Conservation (phyloP, 2,888 invertebrate genomes). For the Geophilus truncorum region DNA sequence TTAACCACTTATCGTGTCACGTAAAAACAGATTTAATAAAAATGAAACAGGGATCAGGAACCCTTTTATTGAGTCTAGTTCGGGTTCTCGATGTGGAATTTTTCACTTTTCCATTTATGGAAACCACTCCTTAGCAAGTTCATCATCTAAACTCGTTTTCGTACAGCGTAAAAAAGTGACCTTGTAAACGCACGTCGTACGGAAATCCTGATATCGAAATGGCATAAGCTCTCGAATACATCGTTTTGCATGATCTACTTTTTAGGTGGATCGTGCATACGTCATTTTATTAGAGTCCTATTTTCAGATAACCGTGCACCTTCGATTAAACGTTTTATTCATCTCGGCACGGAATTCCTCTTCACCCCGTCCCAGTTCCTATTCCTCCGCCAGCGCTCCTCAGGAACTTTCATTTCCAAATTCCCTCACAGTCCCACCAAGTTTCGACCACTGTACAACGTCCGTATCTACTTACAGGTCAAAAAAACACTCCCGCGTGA, state of each 20-base stretch:
- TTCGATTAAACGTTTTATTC: neutral
- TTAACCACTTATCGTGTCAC: too few species aligned
- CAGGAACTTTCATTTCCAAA: neutral
- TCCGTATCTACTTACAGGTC: neutral
- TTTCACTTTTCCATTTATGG: neutral
- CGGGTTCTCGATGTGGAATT: neutral
- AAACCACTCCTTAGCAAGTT: slow-evolving; percentile 11
- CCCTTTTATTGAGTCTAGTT: neutral
- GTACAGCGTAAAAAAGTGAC: neutral
- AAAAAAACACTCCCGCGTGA: neutral
- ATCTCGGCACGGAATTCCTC: neutral
- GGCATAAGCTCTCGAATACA: neutral
- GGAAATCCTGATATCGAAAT: slow-evolving; percentile 1
- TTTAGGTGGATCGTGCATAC: neutral
- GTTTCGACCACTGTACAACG: neutral
- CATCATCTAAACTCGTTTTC: slow-evolving; percentile 1
- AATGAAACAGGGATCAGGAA: neutral
- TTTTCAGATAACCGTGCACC: too few species aligned
- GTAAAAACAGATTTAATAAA: too few species aligned
- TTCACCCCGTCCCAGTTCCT: neutral
- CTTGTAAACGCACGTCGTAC: neutral
- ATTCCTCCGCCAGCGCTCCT: neutral
- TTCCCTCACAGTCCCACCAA: neutral
- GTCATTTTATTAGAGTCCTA: neutral
- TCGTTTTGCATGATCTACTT: neutral